Evolutionary conservation across 2,797 vertebrate species (phyloP).

Genomic region (Spondyliosoma cantharus): DNA sequence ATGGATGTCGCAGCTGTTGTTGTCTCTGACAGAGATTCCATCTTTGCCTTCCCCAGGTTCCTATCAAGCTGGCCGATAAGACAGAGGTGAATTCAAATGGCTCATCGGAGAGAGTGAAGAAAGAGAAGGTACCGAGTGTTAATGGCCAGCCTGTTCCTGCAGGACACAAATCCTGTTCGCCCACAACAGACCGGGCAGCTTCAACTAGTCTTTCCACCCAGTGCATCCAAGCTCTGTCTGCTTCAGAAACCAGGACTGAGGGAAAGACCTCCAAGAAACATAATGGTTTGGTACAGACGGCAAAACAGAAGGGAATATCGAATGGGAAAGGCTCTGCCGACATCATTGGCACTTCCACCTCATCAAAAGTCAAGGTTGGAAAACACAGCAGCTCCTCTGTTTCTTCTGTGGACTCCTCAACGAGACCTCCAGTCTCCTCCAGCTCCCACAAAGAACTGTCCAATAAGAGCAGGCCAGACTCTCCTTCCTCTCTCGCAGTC

Average conservation of each 20-base stretch:
- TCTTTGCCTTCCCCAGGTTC: constrained; percentile 79
- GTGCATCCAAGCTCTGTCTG: constrained; percentile 56
- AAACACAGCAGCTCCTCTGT: constrained; percentile 66
- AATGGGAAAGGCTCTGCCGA: constrained; percentile 86
- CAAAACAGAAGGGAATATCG: constrained; percentile 85
- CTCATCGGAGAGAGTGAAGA: constrained; percentile 75
- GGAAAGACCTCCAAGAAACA: constrained; percentile 78
- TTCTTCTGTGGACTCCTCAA: constrained; percentile 59
- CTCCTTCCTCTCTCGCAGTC: constrained; percentile 63
- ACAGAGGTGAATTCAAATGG: constrained; percentile 78
- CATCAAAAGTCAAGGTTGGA: constrained; percentile 88
- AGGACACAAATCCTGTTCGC: constrained; percentile 73
- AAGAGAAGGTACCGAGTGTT: constrained; percentile 74
- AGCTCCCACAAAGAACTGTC: constrained; percentile 65
- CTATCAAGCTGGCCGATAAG: constrained; percentile 80
- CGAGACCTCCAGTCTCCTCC: constrained; percentile 59
- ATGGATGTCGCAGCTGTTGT: constrained; percentile 46
- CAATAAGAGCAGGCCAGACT: constrained; percentile 61
- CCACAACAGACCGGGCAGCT: constrained; percentile 65
- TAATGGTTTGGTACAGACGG: constrained; percentile 75
- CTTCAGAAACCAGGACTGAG: constrained; percentile 72
- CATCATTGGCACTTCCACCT: constrained; percentile 86
- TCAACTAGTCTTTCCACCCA: constrained; percentile 52
- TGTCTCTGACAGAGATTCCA: constrained; percentile 53
- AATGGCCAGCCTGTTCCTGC: constrained; percentile 71